These are phyloP conservation scores for Gasteruption jaculator DNA, from an alignment of 2,888 invertebrate species.

Conservation along the genomic window DNA sequence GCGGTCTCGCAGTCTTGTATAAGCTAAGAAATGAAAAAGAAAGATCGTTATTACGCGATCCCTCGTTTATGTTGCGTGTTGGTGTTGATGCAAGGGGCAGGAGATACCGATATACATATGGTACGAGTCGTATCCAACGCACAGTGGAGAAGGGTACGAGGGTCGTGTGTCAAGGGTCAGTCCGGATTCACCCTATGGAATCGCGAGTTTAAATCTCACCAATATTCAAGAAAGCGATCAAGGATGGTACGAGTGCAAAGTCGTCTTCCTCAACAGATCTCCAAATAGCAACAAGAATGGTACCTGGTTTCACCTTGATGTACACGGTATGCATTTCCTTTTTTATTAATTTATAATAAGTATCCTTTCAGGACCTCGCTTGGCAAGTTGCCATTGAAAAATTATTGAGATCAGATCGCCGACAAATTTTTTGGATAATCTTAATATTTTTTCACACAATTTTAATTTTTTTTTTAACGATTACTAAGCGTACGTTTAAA, in stretches of 20 bases:
- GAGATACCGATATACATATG: conserved; percentile 97
- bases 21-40: no score
- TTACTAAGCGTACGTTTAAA: no score
- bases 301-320: conserved; percentile 97
- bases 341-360: not conserved
- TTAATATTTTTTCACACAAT: no score
- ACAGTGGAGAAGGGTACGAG: conserved; percentile 92
- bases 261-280: conserved; percentile 92
- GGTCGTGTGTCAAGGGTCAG: conserved; percentile 86
- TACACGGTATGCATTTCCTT: conserved; percentile 63
- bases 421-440: no score
- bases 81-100: conserved; percentile 69
- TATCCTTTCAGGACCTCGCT: not conserved
- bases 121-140: conserved; percentile 97
- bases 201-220: conserved; percentile 92
- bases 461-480: no score
- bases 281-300: conserved; percentile 91
- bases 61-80: conserved; percentile 44
- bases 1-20: no score
- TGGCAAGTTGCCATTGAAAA: no score
- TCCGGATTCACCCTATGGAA: conserved; percentile 82
- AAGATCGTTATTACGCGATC: no score
- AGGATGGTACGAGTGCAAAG: conserved; percentile 95
- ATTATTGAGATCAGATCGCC: no score
- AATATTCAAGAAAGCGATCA: conserved; percentile 90